Evolutionary conservation across 1,140 invertebrate species (phyloP).

Genomic region (Heliconius nattereri): DNA sequence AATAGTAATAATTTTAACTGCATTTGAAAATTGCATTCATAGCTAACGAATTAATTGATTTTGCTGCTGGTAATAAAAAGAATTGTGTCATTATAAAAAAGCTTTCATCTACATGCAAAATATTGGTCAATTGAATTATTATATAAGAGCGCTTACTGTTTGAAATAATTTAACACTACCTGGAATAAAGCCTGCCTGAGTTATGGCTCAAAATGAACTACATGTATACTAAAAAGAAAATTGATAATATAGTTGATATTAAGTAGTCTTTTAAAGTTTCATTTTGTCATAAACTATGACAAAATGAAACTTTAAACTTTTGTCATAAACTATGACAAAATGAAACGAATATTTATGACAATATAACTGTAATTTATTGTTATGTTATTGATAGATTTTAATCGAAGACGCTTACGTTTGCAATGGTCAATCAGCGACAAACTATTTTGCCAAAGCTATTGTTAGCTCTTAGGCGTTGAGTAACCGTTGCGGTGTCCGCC

Average conservation of each 20-base stretch:
- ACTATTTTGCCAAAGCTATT: neutral
- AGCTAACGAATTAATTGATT: slow-evolving; percentile 16
- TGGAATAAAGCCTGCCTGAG: too few relatives aligned
- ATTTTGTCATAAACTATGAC: too few relatives aligned
- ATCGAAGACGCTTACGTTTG: neutral
- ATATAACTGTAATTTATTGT: neutral
- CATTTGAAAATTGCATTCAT: neutral
- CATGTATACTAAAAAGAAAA: too few relatives aligned
- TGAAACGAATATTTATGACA: too few relatives aligned
- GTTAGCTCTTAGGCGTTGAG: slow-evolving; percentile 30
- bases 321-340: too few relatives aligned
- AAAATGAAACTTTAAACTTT: too few relatives aligned
- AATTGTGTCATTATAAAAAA: slow-evolving; percentile 20
- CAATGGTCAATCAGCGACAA: neutral
- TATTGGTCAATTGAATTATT: slow-evolving; percentile 9
- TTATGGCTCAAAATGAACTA: too few relatives aligned
- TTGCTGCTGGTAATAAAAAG: slow-evolving; percentile 7
- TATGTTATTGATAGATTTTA: slow-evolving; percentile 1
- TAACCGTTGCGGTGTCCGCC: slow-evolving; percentile 38
- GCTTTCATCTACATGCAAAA: slow-evolving; percentile 26
- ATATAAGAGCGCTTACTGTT: neutral
- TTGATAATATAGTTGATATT: too few relatives aligned
- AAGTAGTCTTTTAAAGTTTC: too few relatives aligned
- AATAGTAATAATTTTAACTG: neutral
- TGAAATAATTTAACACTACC: neutral